Percentiles rank a stretch among this genome's conserved stretches.
Evolutionary conservation across 2,888 invertebrate species (phyloP).

Genomic region (Parthenolecanium corni): DNA sequence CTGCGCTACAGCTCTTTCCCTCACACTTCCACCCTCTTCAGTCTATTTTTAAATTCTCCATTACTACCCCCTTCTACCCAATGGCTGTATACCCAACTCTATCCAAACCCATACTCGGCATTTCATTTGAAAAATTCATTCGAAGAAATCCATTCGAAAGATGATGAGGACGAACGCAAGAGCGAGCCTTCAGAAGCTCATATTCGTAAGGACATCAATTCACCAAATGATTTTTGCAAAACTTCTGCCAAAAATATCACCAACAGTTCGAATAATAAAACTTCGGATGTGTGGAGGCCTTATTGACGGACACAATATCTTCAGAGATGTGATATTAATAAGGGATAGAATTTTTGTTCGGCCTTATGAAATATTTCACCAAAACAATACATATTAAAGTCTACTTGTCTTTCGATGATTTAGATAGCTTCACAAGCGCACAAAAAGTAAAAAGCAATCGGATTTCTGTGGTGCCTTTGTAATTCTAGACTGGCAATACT

Average conservation of each 20-base stretch:
- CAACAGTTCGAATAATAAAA: conserved; percentile 39
- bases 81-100: conserved; percentile 66
- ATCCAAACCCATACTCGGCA: conserved; percentile 43
- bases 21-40: conserved; percentile 35
- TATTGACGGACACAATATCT: too few relatives aligned
- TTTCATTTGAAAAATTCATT: conserved; percentile 20
- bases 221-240: conserved; percentile 35
- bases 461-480: too few relatives aligned
- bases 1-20: conserved; percentile 27
- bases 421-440: too few relatives aligned
- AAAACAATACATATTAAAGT: too few relatives aligned
- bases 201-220: conserved; percentile 5
- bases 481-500: too few relatives aligned
- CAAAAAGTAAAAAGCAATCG: too few relatives aligned
- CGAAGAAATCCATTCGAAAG: conserved; percentile 16
- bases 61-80: conserved; percentile 63
- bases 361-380: too few relatives aligned
- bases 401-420: too few relatives aligned
- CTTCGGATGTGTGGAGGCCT: conserved; percentile 68
- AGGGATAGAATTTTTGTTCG: too few relatives aligned
- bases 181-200: background rate
- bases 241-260: conserved; percentile 6
- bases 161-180: conserved; percentile 4
- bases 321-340: too few relatives aligned
- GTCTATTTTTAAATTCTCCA: conserved; percentile 59